Evolutionary conservation across 64 coral and sea anemone genomes (phyloP).

Genomic region (Stichodactyla helianthus): DNA sequence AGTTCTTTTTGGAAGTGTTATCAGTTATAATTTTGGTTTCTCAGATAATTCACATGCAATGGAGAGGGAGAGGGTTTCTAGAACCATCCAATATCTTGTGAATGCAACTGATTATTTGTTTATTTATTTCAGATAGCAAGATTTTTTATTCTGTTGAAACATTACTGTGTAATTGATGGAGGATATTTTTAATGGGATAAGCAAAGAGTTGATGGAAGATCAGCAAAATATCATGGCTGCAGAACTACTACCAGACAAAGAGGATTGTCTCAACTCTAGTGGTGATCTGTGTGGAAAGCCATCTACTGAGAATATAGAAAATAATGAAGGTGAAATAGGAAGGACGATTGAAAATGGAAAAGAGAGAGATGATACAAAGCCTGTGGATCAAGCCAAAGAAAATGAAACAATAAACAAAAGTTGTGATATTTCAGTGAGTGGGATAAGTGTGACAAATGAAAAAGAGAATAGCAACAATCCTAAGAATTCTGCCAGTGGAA

Average conservation of each 20-base stretch:
- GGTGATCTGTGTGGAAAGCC: neutral
- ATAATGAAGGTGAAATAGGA: neutral
- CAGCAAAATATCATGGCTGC: neutral
- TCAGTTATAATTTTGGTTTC: too few relatives aligned
- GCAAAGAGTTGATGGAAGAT: neutral
- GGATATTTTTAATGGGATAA: neutral
- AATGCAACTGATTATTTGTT: too few relatives aligned
- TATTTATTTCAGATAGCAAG: neutral
- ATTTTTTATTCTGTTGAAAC: neutral
- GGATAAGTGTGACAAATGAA: neutral
- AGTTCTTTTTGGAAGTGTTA: too few relatives aligned
- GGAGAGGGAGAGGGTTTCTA: too few relatives aligned
- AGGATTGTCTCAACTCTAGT: neutral
- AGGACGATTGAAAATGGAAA: neutral
- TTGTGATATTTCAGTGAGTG: neutral
- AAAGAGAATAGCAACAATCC: neutral
- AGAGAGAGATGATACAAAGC: neutral
- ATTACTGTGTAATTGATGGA: neutral
- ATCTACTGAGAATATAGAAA: neutral
- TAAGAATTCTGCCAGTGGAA: neutral
- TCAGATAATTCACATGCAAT: too few relatives aligned
- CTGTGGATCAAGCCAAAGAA: neutral
- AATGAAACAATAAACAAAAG: neutral
- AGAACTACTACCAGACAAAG: neutral
- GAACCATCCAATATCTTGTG: too few relatives aligned